A percentile compares a stretch with the other conserved stretches of the same genome.
These are phyloP conservation scores for Tetranychus piercei DNA, from an alignment of 2,888 invertebrate species.

Conservation along the genomic window DNA sequence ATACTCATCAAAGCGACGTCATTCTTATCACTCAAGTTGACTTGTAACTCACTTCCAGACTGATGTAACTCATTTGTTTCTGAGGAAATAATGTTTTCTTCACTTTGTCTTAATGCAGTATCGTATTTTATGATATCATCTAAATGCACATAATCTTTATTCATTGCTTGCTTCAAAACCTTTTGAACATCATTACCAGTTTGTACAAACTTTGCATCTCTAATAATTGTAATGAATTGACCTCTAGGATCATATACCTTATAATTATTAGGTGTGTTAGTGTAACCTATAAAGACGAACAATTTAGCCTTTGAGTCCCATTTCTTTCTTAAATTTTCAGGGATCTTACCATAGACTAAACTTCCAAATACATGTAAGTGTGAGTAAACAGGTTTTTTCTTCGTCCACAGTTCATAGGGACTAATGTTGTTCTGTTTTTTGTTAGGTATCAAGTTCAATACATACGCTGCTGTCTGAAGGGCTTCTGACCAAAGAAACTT, in stretches of 20 bases:
- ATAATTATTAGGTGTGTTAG: neutral
- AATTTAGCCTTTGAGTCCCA: neutral
- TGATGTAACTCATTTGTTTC: no score
- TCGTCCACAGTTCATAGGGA: neutral
- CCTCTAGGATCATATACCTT: neutral
- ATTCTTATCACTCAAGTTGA: no score
- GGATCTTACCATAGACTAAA: neutral
- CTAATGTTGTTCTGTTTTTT: neutral
- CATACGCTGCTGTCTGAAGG: conserved; percentile 6
- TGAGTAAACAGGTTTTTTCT: no score
- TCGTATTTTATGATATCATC: neutral
- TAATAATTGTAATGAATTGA: neutral
- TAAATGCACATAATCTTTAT: no score
- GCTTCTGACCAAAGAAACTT: conserved; percentile 11
- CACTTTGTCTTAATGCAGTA: no score
- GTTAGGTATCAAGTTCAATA: neutral
- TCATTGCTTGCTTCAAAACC: no score
- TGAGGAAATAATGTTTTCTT: no score
- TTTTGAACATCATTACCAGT: no score
- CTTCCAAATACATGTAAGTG: no score
- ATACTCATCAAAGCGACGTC: no score
- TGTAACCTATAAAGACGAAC: conserved; percentile 8
- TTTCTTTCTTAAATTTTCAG: neutral
- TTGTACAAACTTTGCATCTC: no score
- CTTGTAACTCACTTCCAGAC: no score